Percentiles rank a stretch among this genome's conserved stretches.
phyloP scores from a whole-genome alignment of 2,113 vertebrate species.

The Scomber scombrus region DNA sequence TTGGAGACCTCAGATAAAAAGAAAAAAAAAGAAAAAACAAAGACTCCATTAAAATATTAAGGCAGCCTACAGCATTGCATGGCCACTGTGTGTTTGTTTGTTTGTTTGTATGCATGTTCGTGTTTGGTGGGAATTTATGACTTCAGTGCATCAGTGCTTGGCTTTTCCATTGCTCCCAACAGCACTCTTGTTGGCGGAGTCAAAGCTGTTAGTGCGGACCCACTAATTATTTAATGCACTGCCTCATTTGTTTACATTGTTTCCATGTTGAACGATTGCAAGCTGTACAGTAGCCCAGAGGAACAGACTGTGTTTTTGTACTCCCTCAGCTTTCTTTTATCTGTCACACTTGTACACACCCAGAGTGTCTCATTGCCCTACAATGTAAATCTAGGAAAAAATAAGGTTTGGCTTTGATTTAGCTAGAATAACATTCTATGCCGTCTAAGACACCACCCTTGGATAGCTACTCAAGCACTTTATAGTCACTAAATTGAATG shows the following conservation, averaged over 20 bases:
- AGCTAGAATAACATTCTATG: conserved; percentile 6
- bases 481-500: conserved; percentile 22
- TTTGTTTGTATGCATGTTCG: conserved; percentile 20
- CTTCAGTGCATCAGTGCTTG: conserved; percentile 48
- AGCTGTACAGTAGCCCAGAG: conserved; percentile 40
- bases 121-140: conserved; percentile 57
- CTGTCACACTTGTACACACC: background rate
- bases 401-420: conserved; percentile 1
- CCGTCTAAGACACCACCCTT: background rate
- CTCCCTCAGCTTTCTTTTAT: conserved; percentile 12
- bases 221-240: conserved; percentile 81
- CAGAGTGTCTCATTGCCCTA: background rate
- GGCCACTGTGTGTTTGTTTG: conserved; percentile 40
- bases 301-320: conserved; percentile 17
- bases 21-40: conserved; percentile 8
- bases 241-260: conserved; percentile 67
- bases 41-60: conserved; percentile 65
- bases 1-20: conserved; percentile 43
- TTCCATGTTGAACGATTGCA: conserved; percentile 53
- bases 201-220: conserved; percentile 71
- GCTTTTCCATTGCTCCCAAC: conserved; percentile 52
- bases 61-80: conserved; percentile 22
- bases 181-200: conserved; percentile 49
- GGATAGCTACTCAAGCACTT: background rate
- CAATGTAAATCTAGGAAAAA: conserved; percentile 3